Conservation (phyloP, 2,888 invertebrate genomes). For the Synergus japonicus region DNA sequence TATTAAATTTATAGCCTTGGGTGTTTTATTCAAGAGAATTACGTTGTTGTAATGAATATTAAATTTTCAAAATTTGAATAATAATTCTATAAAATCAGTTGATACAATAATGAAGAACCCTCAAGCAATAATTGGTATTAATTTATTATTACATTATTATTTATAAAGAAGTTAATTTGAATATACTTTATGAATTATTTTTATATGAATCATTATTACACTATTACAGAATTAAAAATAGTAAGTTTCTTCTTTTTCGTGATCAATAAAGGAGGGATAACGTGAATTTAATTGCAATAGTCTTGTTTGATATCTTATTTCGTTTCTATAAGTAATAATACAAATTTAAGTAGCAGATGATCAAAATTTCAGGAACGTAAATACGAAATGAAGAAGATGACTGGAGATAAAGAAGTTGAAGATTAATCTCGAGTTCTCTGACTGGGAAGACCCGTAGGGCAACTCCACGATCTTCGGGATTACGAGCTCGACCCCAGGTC, state of each 20-base stretch:
- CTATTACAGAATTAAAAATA: background rate
- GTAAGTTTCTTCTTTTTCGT: too few species aligned
- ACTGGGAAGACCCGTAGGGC: background rate
- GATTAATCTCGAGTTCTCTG: conserved; percentile 3
- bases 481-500: conserved; percentile 9
- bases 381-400: background rate
- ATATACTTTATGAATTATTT: background rate
- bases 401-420: background rate
- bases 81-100: background rate
- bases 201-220: background rate
- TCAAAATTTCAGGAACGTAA: background rate
- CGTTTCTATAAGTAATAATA: background rate
- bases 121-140: background rate
- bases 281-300: background rate
- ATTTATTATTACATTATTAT: background rate
- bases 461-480: conserved; percentile 7
- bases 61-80: background rate
- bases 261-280: background rate
- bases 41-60: background rate
- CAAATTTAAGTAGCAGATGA: background rate
- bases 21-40: background rate
- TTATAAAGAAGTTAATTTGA: background rate
- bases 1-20: background rate
- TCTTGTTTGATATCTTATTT: background rate
- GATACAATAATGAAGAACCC: background rate